Conservation (phyloP, 2,888 invertebrate species). For the Latrodectus hesperus region DNA sequence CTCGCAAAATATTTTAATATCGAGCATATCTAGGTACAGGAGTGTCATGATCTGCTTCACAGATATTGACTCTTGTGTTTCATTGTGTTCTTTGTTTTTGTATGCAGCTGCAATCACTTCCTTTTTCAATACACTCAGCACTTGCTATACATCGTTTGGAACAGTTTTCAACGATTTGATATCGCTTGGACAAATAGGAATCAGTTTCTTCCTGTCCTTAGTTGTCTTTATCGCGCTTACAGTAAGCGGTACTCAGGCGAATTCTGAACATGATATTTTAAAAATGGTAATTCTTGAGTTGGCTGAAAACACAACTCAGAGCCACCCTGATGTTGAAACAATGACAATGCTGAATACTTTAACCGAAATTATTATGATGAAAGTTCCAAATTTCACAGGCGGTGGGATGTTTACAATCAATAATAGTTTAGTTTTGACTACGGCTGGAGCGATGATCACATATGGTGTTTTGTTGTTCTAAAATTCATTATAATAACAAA, state of each 20-base stretch:
- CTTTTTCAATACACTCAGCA: conserved; percentile 27
- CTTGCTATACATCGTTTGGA: neutral
- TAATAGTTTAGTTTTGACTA: conserved; percentile 22
- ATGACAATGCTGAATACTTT: conserved; percentile 14
- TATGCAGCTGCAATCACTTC: conserved; percentile 28
- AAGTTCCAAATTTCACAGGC: conserved; percentile 18
- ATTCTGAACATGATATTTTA: neutral
- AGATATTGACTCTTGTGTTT: conserved; percentile 13
- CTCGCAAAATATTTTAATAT: neutral
- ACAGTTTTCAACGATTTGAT: neutral
- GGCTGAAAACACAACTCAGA: neutral
- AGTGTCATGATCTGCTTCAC: conserved; percentile 7
- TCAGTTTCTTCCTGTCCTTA: conserved; percentile 22
- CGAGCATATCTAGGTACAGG: conserved; percentile 15
- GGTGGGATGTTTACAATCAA: conserved; percentile 32
- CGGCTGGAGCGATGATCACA: conserved; percentile 37
- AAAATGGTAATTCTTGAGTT: conserved; percentile 19
- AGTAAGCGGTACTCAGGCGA: neutral
- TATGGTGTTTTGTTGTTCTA: conserved; percentile 43
- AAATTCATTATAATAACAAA: neutral
- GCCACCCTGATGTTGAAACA: neutral
- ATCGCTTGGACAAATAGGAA: neutral
- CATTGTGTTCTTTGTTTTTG: conserved; percentile 16
- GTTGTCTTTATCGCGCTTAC: conserved; percentile 30
- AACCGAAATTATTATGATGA: neutral